Conservation (phyloP, 1,140 invertebrate genomes). For the Aphelenchoides fujianensis region DNA sequence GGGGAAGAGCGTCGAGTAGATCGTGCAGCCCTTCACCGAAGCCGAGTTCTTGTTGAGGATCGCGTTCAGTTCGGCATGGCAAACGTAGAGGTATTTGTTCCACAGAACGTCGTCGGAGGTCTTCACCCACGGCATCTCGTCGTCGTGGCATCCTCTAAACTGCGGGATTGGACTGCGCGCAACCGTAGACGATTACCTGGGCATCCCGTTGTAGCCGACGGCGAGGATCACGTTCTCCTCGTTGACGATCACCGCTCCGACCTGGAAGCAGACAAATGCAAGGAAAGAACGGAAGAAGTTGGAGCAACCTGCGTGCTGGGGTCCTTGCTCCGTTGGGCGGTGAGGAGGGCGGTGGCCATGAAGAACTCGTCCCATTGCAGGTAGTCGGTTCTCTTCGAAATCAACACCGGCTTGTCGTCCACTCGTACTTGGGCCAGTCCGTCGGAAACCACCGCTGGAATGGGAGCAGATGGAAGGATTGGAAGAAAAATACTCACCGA, state of each 20-base stretch:
- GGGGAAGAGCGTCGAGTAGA: constrained; percentile 81
- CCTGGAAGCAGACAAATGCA: too few species aligned
- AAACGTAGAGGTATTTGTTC: constrained; percentile 70
- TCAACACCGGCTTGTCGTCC: too few species aligned
- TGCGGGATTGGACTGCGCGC: too few species aligned
- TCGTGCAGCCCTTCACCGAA: constrained; percentile 74
- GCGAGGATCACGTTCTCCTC: constrained; percentile 82
- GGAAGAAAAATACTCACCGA: too few species aligned
- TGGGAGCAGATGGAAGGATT: too few species aligned
- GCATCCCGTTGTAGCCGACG: constrained; percentile 94
- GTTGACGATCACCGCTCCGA: constrained; percentile 85
- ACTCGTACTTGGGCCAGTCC: too few species aligned
- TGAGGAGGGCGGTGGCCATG: constrained; percentile 79
- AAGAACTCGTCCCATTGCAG: constrained; percentile 86
- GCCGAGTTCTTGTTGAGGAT: constrained; percentile 83
- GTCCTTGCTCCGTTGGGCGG: constrained; percentile 87
- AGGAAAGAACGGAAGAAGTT: too few species aligned
- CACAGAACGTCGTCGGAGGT: constrained; percentile 12
- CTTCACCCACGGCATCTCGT: constrained; percentile 80
- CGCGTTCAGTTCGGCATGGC: constrained; percentile 94
- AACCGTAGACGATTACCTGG: constrained; percentile 89
- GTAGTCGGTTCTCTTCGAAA: too few species aligned
- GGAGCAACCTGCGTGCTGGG: constrained; percentile 74
- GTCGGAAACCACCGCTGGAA: too few species aligned
- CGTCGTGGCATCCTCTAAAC: constrained; percentile 80